Conservation (phyloP, 2,797 vertebrate species). For the Acipenser oxyrinchus region DNA sequence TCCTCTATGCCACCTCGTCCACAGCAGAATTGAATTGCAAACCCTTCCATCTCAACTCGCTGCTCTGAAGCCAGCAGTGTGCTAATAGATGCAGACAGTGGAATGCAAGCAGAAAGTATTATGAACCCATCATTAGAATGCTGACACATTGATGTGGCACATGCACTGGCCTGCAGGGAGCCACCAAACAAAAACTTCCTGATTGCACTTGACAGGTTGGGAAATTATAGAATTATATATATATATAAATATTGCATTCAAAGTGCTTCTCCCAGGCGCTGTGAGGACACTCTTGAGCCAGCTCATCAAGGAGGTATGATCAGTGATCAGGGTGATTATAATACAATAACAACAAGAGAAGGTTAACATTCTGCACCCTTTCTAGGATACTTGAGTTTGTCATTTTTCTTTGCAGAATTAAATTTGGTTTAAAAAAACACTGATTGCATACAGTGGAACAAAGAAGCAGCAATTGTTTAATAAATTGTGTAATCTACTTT, state of each 20-base stretch:
- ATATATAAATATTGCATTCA: background rate
- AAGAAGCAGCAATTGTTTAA: no score
- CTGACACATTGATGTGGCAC: slow-evolving; percentile 47
- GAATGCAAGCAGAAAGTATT: slow-evolving; percentile 46
- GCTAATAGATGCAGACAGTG: slow-evolving; percentile 37
- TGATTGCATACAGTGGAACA: no score
- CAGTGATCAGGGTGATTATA: no score
- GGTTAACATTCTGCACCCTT: no score
- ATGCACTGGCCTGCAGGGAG: slow-evolving; percentile 36
- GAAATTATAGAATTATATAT: no score
- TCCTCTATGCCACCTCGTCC: background rate
- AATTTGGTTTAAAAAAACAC: no score
- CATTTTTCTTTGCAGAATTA: no score
- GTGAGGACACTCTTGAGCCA: no score
- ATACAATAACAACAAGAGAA: no score
- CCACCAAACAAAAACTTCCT: slow-evolving; percentile 16
- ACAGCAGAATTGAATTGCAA: background rate
- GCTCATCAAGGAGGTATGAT: no score
- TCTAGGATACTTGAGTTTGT: no score
- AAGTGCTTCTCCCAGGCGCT: no score
- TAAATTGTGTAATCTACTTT: background rate
- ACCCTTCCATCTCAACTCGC: slow-evolving; percentile 7
- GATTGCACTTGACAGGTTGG: slow-evolving; percentile 25
- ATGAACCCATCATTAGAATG: slow-evolving; percentile 35
- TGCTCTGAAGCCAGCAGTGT: slow-evolving; percentile 30